Conservation (phyloP, 2,113 vertebrate species). For the Thalassarche chlororhynchos region DNA sequence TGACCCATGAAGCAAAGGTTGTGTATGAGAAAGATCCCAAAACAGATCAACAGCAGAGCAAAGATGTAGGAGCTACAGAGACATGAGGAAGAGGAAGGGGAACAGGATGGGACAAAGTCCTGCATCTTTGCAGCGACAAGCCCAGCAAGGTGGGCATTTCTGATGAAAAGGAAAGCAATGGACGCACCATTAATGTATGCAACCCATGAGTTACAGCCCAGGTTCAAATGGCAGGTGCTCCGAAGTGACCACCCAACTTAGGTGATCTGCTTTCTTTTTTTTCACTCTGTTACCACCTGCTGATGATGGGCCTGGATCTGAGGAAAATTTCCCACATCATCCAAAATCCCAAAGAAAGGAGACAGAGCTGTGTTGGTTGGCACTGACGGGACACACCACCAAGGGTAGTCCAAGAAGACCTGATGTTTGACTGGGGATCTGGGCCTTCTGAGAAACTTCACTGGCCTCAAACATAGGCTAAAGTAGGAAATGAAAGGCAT, state of each 20-base stretch:
- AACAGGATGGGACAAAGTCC: background rate
- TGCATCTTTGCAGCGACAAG: background rate
- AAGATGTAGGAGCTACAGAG: background rate
- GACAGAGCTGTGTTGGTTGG: background rate
- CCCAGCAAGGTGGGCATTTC: background rate
- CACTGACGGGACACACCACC: fast-evolving
- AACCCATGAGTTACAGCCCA: background rate
- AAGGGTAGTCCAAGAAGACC: background rate
- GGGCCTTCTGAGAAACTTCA: background rate
- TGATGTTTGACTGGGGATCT: background rate
- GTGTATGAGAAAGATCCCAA: background rate
- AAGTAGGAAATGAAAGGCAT: background rate
- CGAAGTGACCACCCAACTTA: background rate
- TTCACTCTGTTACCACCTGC: background rate
- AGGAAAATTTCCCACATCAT: background rate
- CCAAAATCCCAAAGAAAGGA: background rate
- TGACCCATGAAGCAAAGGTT: background rate
- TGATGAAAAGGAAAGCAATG: background rate
- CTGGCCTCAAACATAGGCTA: background rate
- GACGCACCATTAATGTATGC: too few species aligned
- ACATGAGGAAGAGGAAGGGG: background rate
- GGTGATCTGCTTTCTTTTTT: background rate
- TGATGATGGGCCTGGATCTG: background rate
- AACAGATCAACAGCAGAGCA: background rate
- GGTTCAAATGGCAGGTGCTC: background rate